Conservation (phyloP, 2,113 vertebrate genomes). For the Phyllostomus hastatus region DNA sequence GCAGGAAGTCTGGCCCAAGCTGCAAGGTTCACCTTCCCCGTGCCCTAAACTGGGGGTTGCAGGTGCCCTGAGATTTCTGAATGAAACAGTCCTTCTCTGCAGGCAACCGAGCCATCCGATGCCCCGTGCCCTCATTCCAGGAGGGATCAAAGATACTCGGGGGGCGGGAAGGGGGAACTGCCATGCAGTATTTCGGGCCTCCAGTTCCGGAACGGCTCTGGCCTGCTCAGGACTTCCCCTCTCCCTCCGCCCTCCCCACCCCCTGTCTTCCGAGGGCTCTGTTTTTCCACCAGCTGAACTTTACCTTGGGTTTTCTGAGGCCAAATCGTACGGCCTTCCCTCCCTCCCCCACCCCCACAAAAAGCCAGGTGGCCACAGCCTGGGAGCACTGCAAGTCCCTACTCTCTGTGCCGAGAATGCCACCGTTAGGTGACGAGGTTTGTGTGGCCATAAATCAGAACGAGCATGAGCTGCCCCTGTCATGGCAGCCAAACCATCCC, state of each 20-base stretch:
- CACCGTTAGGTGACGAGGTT: not conserved
- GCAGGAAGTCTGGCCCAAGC: not conserved
- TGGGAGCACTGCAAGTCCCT: not conserved
- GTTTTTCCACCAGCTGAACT: not conserved
- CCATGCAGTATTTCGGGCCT: not conserved
- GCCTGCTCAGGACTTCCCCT: not conserved
- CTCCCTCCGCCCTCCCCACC: not conserved
- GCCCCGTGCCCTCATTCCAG: not conserved
- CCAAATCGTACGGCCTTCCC: not conserved
- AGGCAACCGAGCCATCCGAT: not conserved
- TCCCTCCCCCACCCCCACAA: not conserved
- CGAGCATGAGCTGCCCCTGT: not conserved
- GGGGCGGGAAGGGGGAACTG: not conserved
- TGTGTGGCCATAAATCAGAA: not conserved
- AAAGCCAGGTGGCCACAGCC: not conserved
- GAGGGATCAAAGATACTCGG: not conserved
- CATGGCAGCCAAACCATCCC: not conserved
- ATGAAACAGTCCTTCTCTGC: not conserved
- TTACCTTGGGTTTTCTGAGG: slow-evolving; percentile 3
- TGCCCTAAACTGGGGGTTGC: not conserved
- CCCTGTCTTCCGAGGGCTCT: not conserved
- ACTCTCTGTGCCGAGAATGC: not conserved
- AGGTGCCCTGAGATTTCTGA: not conserved
- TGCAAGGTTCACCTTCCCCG: not conserved
- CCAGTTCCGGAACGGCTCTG: not conserved